These are phyloP conservation scores for Thalpophila matura DNA, from an alignment of 2,888 invertebrate genomes.

Conservation along the genomic window DNA sequence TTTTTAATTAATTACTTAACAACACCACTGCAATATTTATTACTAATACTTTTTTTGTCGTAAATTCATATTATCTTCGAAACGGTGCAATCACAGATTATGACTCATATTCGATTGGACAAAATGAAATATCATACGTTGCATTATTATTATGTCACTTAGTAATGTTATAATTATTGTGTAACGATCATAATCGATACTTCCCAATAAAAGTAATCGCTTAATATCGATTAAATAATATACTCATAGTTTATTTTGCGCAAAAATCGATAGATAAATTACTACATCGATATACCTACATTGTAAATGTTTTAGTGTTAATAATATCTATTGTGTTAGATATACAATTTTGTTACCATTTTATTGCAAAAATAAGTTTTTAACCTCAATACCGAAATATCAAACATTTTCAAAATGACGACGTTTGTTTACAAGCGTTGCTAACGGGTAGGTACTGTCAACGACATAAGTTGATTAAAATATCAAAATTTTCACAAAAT, in stretches of 20 bases:
- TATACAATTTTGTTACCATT: conserved; percentile 30
- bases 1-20: conserved; percentile 45
- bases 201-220: conserved; percentile 51
- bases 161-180: conserved; percentile 59
- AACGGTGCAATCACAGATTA: conserved; percentile 52
- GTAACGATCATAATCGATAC: conserved; percentile 48
- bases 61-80: conserved; percentile 57
- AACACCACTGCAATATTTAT: conserved; percentile 61
- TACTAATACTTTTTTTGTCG: conserved; percentile 55
- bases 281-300: no score
- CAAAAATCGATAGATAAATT: conserved; percentile 41
- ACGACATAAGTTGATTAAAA: no score
- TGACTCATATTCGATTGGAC: conserved; percentile 52
- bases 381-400: conserved; percentile 31
- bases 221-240: conserved; percentile 46
- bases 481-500: no score
- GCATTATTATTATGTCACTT: conserved; percentile 60
- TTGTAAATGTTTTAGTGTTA: conserved; percentile 19
- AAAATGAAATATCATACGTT: conserved; percentile 49
- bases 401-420: background rate
- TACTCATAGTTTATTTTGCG: conserved; percentile 49
- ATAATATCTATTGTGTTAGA: conserved; percentile 24
- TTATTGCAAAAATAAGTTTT: conserved; percentile 21
- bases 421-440: conserved; percentile 11
- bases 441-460: no score